Evolutionary conservation across 37 sponge, comb jelly and placozoan species (phyloP).

Genomic region (Ephydatia muelleri): DNA sequence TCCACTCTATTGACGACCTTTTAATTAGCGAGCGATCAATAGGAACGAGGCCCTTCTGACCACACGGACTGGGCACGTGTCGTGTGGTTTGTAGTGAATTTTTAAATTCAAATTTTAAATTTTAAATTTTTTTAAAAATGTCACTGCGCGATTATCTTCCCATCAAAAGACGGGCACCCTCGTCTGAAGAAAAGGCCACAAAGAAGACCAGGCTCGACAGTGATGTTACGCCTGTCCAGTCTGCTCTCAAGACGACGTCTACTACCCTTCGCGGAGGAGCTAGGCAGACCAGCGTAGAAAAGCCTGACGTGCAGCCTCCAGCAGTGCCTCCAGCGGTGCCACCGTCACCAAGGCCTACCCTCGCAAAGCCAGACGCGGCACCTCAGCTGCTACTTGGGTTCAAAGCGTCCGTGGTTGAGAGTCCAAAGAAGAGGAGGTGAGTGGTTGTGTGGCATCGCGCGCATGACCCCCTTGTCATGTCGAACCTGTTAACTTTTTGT

Average conservation of each 20-base stretch:
- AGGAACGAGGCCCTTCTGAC: no score
- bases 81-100: no score
- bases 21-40: no score
- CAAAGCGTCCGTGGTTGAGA: constrained; percentile 6
- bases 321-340: neutral
- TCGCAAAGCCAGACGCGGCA: neutral
- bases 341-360: neutral
- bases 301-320: neutral
- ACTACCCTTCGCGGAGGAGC: no score
- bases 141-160: neutral
- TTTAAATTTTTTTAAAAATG: neutral
- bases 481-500: neutral
- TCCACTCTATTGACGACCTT: no score
- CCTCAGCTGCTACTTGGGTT: constrained; percentile 26
- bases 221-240: neutral
- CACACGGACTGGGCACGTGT: no score
- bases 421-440: constrained; percentile 24
- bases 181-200: neutral
- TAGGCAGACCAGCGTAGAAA: no score
- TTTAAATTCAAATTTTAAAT: neutral
- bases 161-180: neutral
- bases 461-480: neutral
- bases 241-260: neutral
- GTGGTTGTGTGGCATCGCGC: neutral
- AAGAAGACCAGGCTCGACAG: neutral